phyloP scores from a whole-genome alignment of 2,888 invertebrate genomes.

The Hybos culiciformis region DNA sequence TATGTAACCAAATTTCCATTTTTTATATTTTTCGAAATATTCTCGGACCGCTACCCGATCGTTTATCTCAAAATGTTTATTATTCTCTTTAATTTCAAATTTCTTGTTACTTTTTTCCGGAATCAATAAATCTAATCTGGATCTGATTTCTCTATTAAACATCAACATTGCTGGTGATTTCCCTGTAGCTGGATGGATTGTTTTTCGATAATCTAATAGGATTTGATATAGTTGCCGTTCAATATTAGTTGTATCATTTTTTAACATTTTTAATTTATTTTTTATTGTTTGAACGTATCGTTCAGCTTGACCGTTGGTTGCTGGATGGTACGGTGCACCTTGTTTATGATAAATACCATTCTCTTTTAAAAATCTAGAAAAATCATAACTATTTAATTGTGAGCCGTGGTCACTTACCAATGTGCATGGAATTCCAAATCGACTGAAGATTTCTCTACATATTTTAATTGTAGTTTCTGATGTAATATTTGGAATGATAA shows the following conservation, averaged over 20 bases:
- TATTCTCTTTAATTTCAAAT: too few species aligned
- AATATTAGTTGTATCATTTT: not conserved
- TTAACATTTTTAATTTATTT: not conserved
- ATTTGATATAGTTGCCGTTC: too few species aligned
- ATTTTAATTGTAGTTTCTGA: too few species aligned
- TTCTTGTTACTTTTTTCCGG: not conserved
- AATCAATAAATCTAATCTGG: not conserved
- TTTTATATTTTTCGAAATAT: too few species aligned
- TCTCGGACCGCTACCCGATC: too few species aligned
- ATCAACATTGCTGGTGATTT: too few species aligned
- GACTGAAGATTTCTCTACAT: not conserved
- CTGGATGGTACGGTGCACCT: too few species aligned
- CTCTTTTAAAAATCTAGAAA: not conserved
- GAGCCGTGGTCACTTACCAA: not conserved
- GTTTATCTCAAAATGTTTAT: too few species aligned
- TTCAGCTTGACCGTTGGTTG: too few species aligned
- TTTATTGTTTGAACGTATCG: not conserved
- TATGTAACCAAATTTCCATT: too few species aligned
- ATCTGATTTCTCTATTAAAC: too few species aligned
- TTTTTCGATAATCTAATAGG: not conserved
- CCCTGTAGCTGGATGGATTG: not conserved
- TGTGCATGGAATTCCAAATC: not conserved
- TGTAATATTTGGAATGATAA: not conserved
- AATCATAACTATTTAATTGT: not conserved
- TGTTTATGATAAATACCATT: not conserved